Percentiles rank a stretch among this genome's conserved stretches.
Conservation (phyloP, 2,888 invertebrate species). For the Invenusta paracnida region DNA sequence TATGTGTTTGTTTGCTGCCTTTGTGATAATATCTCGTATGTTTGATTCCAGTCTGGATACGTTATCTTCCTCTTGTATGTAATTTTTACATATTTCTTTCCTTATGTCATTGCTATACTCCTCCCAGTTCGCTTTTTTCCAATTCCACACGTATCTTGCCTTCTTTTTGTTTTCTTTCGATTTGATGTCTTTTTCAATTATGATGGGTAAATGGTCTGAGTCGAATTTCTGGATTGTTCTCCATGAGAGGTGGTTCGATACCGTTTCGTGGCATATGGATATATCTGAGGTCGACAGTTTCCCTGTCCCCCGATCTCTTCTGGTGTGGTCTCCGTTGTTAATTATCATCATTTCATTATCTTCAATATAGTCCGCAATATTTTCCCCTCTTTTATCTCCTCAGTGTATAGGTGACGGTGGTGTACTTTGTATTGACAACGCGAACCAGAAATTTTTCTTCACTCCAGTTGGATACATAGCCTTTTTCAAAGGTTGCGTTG, state of each 20-base stretch:
- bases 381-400: too few species aligned
- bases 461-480: too few species aligned
- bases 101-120: neutral
- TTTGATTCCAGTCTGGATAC: neutral
- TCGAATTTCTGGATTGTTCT: neutral
- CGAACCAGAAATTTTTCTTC: too few species aligned
- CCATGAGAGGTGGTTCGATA: neutral
- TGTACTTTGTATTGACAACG: too few species aligned
- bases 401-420: too few species aligned
- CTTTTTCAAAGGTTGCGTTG: too few species aligned
- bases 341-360: too few species aligned
- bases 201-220: neutral
- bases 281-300: neutral
- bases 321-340: neutral
- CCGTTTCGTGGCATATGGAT: neutral
- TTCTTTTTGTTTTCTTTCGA: neutral
- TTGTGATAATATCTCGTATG: neutral
- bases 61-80: neutral
- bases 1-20: neutral
- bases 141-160: neutral
- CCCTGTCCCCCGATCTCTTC: neutral
- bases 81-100: neutral
- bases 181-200: neutral
- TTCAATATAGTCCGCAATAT: too few species aligned
- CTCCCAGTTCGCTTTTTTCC: too few species aligned